Conservation (phyloP, 2,888 invertebrate species). For the Drosophila mayaguana region DNA sequence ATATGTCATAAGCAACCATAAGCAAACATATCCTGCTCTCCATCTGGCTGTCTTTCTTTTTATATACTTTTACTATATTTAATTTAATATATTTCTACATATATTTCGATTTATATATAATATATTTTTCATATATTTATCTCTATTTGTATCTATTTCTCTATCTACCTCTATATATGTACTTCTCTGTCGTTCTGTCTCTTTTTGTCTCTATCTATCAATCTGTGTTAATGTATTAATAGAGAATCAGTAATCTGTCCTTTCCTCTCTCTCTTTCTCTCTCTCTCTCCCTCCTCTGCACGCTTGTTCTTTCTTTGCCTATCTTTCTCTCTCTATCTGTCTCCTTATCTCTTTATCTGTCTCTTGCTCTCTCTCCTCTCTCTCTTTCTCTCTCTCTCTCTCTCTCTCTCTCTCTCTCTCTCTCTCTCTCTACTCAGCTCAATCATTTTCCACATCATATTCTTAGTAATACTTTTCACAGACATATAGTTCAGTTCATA, state of each 20-base stretch:
- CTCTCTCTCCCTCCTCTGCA: background rate
- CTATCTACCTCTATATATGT: background rate
- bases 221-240: background rate
- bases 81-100: background rate
- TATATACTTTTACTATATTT: background rate
- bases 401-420: background rate
- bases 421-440: background rate
- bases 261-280: background rate
- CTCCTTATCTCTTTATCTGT: background rate
- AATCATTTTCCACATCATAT: background rate
- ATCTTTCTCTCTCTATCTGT: background rate
- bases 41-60: background rate
- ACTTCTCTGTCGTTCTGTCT: background rate
- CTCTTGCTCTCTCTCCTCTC: background rate
- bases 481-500: background rate
- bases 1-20: background rate
- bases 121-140: too few species aligned
- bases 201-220: background rate
- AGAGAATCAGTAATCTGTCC: too few species aligned
- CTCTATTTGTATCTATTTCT: background rate
- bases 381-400: background rate
- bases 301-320: too few species aligned
- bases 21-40: background rate
- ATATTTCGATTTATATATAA: background rate
- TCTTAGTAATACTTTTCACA: background rate